Base-by-base conservation (phyloP, 1,140 invertebrate species). In the Aphis gossypii region DNA sequence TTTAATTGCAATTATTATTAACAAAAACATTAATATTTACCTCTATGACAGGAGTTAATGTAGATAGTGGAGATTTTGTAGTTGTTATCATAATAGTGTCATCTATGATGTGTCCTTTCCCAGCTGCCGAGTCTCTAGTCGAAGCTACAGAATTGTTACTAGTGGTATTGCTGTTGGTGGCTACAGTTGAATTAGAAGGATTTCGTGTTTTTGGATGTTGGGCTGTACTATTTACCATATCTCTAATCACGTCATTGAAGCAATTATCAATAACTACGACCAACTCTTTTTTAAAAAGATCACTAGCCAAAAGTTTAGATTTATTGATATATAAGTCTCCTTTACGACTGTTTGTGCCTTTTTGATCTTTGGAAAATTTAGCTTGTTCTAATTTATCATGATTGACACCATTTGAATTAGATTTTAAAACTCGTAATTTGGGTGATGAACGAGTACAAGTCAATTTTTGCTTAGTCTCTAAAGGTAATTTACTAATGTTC, bases 151-250 rank as follows among this genome's bases (percentile, higher is more conserved):
- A 60, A 90, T 23, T 90, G 44, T 38, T 46, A 60, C 14, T 90
- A 44, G 38, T 41, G 20, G 48, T 54, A 88, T 88, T 35, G 30
- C 30, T 88, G 86, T 51, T 48, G 0, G 30, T 23, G 54, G 23
- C 9, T 44, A 90, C n/a, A 54, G 46, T 56, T 56, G 87, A 68
- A 89, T 25, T 38, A 3, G 48, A 25, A 89, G 35, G 51, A 21
- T 90, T 90, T 35, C 89, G 23, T 46, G 41, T 68, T 46, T 90
- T 90, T 8, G 89, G 38, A 20, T 90, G 88, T 30, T 90, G 89
- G 30, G 54, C 20, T 20, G 54, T 46, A 68, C 38, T 90, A 44
- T 68, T 90, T 23, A 90, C 89, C 89, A 90, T 90, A 18, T 68
- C 54, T 60, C 54, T 60, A 0, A 44, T 44, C 35, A 41, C 41